These are phyloP conservation scores for Anolis apletophallus DNA, from an alignment of 2,797 vertebrate genomes.

Conservation along the genomic window DNA sequence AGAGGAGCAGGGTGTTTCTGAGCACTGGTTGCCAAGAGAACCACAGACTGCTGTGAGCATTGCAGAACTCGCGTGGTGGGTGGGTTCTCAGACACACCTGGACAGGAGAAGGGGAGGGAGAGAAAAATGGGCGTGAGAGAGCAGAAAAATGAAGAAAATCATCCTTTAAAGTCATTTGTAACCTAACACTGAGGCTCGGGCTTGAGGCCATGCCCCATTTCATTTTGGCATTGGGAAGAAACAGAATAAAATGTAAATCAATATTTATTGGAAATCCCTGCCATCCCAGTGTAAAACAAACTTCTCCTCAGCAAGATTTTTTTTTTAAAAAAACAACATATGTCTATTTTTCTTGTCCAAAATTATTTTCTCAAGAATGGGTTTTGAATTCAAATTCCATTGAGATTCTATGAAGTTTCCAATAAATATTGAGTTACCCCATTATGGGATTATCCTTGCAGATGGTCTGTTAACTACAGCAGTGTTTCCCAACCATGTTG, in stretches of 20 bases:
- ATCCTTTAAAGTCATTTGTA: not conserved
- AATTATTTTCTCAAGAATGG: not conserved
- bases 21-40: constrained; percentile 81
- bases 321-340: not conserved
- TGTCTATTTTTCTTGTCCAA: not conserved
- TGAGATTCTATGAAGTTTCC: not conserved
- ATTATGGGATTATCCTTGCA: not conserved
- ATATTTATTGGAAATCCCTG: not conserved
- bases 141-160: not conserved
- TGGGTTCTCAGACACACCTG: constrained; percentile 70
- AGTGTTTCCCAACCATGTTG: no score
- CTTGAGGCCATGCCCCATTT: not conserved
- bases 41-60: constrained; percentile 84
- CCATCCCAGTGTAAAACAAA: not conserved
- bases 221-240: not conserved
- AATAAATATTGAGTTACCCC: not conserved
- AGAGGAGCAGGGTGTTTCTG: constrained; percentile 78
- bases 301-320: not conserved
- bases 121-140: constrained; percentile 12
- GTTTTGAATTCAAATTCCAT: not conserved
- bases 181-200: not conserved
- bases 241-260: not conserved
- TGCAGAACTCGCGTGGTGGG: constrained; percentile 68
- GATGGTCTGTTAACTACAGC: not conserved
- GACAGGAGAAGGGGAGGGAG: not conserved